These are phyloP conservation scores for Eristalinus aeneus DNA, from an alignment of 2,888 invertebrate genomes.

Conservation along the genomic window DNA sequence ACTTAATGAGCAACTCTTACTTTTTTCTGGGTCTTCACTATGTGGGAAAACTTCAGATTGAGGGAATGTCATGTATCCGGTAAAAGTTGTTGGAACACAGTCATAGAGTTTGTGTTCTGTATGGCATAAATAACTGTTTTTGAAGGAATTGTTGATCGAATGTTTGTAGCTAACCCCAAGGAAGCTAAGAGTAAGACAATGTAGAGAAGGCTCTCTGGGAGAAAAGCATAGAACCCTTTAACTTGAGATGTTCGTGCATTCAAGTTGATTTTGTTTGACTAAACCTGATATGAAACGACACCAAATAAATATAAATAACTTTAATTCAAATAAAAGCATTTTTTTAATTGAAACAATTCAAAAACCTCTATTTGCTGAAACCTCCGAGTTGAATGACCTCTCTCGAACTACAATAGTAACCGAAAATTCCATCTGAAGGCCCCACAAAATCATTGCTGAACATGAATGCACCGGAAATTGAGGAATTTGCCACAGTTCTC, in stretches of 20 bases:
- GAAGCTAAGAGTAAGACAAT: too few species aligned
- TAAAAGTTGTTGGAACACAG: not conserved
- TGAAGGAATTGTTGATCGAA: too few species aligned
- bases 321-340: not conserved
- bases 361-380: not conserved
- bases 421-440: not conserved
- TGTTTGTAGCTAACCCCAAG: too few species aligned
- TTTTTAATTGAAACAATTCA: not conserved
- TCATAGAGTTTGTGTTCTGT: too few species aligned
- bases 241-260: too few species aligned
- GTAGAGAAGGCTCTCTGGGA: too few species aligned
- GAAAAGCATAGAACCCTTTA: too few species aligned
- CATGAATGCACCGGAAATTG: not conserved
- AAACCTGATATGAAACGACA: too few species aligned
- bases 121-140: too few species aligned
- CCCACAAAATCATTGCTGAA: not conserved
- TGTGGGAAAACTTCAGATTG: constrained; percentile 33
- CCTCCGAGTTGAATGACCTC: not conserved
- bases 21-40: not conserved
- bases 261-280: too few species aligned
- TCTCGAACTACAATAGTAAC: not conserved
- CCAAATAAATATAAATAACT: not conserved
- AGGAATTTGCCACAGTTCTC: not conserved
- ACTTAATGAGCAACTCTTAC: constrained; percentile 34
- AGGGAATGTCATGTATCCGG: not conserved